phyloP scores from a whole-genome alignment of 2,888 invertebrate genomes.

The Melanargia galathea region DNA sequence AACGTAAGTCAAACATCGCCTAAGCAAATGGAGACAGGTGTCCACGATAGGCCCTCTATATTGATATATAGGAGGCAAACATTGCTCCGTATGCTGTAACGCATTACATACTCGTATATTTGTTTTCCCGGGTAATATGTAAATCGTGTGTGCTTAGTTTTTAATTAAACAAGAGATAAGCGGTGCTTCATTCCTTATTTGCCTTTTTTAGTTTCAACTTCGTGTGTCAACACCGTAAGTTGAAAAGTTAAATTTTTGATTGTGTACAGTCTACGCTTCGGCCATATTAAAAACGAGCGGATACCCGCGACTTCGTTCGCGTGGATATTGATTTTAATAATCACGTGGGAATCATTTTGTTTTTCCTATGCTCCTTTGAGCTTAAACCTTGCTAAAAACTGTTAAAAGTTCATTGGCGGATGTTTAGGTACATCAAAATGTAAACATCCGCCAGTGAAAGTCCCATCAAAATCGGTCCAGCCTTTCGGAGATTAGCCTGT shows the following conservation, averaged over 20 bases:
- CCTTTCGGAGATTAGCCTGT: too few species aligned
- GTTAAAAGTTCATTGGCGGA: too few species aligned
- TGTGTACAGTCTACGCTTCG: constrained; percentile 24
- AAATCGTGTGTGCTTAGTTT: constrained; percentile 71
- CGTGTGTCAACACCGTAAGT: constrained; percentile 55
- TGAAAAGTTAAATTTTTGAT: constrained; percentile 43
- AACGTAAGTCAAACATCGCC: constrained; percentile 75
- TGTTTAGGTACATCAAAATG: too few species aligned
- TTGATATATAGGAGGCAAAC: constrained; percentile 71
- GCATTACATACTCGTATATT: constrained; percentile 52
- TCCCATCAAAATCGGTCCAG: too few species aligned
- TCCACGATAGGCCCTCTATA: constrained; percentile 56
- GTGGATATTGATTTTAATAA: too few species aligned
- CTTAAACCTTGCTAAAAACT: too few species aligned
- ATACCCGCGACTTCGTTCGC: too few species aligned
- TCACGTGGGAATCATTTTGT: too few species aligned
- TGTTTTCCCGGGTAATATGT: constrained; percentile 66
- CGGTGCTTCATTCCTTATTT: constrained; percentile 66
- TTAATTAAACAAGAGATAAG: constrained; percentile 79
- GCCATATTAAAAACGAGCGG: constrained; percentile 16
- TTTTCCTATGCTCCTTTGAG: too few species aligned
- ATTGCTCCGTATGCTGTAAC: constrained; percentile 48
- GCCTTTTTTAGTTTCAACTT: constrained; percentile 62
- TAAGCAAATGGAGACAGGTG: constrained; percentile 81
- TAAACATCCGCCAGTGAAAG: too few species aligned